Evolutionary conservation across 2,113 vertebrate species (phyloP), one percentile per base, ranked within the genome.

Genomic region (Strigops habroptila): DNA sequence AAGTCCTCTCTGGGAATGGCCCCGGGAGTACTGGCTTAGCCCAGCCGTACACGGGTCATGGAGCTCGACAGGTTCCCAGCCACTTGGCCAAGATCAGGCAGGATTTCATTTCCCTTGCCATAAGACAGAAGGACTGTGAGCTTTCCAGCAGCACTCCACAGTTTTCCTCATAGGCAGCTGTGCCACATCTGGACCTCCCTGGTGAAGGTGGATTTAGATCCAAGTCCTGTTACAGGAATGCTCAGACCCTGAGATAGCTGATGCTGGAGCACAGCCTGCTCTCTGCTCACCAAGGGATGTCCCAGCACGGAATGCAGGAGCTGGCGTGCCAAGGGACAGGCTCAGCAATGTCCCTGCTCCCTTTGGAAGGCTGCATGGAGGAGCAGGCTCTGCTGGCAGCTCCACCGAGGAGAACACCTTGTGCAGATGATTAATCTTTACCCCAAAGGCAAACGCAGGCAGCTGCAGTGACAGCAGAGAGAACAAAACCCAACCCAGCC

Each of bases 331-430:
- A 28, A 79, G 70, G 46, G 35, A 11, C 5, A 3, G 63, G 57
- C 60, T 68, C 4, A 0, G 67, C 55, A 43, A 65, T 0, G 2
- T 30, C n/a, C 55, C 2, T 0, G 3, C 31, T 76, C 27, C 35
- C 41, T 17, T 41, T 3, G 3, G 63, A n/a, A 46, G 25, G 37
- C 21, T 53, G n/a, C 16, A 7, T 52, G 52, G 39, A 84, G 74
- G 60, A 74, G 24, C 43, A 9, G 19, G 44, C n/a, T 41, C 75
- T 19, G 28, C 30, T 25, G 57, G 48, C 2, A 33, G 31, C 82
- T 90, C 69, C n/a, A 3, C 23, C 17, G 1, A 23, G 53, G 39
- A 53, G 53, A 73, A 78, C 68, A 27, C 75, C 53, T 52, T 14
- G 27, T 3, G 69, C 69, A 55, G 60, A 8, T 0, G 4, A 27